phyloP scores from a whole-genome alignment of 2,888 invertebrate species.

The Napeogenes sylphis region DNA sequence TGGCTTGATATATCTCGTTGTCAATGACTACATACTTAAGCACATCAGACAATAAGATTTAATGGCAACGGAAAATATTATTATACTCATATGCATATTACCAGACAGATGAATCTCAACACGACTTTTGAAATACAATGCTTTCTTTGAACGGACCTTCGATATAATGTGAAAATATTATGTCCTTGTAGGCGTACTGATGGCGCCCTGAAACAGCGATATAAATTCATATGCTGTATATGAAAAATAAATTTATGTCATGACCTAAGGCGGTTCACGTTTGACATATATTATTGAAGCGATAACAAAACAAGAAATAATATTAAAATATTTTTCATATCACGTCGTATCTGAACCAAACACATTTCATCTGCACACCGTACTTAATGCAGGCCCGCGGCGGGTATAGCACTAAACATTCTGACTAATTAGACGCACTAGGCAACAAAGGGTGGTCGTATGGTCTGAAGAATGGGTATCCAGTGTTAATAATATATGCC shows the following conservation, averaged over 20 bases:
- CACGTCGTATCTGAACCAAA: conserved; percentile 46
- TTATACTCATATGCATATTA: conserved; percentile 64
- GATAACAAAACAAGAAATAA: conserved; percentile 24
- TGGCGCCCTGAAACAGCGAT: conserved; percentile 52
- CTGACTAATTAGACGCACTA: conserved; percentile 76
- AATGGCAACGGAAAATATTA: conserved; percentile 62
- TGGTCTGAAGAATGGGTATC: conserved; percentile 35
- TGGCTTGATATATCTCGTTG: conserved; percentile 57
- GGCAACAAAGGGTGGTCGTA: conserved; percentile 63
- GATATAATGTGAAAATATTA: conserved; percentile 56
- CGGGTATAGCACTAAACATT: conserved; percentile 68
- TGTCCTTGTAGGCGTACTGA: conserved; percentile 62
- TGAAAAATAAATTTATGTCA: conserved; percentile 32
- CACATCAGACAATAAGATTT: conserved; percentile 64
- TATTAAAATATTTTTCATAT: conserved; percentile 30
- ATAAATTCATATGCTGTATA: conserved; percentile 41
- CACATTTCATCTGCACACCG: conserved; percentile 60
- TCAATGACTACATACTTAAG: conserved; percentile 58
- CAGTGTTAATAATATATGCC: conserved; percentile 37
- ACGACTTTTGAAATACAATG: conserved; percentile 71
- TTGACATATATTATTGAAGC: conserved; percentile 18
- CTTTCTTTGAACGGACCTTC: conserved; percentile 51
- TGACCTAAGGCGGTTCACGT: conserved; percentile 25
- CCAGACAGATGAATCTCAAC: conserved; percentile 68
- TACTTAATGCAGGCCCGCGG: conserved; percentile 59